phyloP scores from a whole-genome alignment of 2,113 vertebrate species.

The Todiramphus saurophagus region DNA sequence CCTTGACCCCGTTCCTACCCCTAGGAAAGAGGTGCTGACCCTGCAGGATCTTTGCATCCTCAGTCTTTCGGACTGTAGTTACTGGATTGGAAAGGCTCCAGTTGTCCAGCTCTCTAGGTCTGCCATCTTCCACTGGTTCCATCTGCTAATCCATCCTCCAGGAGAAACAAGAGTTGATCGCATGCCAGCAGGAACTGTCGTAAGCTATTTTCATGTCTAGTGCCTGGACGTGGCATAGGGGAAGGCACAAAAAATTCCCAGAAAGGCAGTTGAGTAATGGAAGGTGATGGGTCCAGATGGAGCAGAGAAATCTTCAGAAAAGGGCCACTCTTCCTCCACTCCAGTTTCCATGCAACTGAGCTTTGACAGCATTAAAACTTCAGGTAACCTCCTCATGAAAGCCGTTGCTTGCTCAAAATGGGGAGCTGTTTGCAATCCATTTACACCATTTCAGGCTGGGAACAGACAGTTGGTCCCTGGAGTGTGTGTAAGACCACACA shows the following conservation, averaged over 20 bases:
- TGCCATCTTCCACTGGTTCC: neutral
- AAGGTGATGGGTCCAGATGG: conserved; percentile 8
- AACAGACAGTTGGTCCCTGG: neutral
- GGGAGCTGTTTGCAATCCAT: neutral
- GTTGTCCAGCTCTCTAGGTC: neutral
- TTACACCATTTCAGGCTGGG: neutral
- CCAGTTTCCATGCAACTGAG: neutral
- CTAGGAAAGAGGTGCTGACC: neutral
- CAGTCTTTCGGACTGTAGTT: neutral
- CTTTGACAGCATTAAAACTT: neutral
- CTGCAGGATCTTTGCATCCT: neutral
- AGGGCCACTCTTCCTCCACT: neutral
- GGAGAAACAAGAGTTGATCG: neutral
- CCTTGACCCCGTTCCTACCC: neutral
- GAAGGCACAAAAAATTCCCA: neutral
- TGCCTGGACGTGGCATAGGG: neutral
- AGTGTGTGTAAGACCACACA: fast-evolving
- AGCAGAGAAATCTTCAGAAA: neutral
- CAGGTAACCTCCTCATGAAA: neutral
- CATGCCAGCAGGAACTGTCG: conserved; percentile 8
- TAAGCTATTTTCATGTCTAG: neutral
- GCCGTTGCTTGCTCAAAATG: neutral
- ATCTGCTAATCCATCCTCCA: neutral
- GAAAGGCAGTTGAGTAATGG: neutral
- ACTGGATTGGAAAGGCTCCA: neutral